Evolutionary conservation across 2,113 vertebrate species (phyloP), one percentile per base, ranked within the genome.

Genomic region (Fulica atra): DNA sequence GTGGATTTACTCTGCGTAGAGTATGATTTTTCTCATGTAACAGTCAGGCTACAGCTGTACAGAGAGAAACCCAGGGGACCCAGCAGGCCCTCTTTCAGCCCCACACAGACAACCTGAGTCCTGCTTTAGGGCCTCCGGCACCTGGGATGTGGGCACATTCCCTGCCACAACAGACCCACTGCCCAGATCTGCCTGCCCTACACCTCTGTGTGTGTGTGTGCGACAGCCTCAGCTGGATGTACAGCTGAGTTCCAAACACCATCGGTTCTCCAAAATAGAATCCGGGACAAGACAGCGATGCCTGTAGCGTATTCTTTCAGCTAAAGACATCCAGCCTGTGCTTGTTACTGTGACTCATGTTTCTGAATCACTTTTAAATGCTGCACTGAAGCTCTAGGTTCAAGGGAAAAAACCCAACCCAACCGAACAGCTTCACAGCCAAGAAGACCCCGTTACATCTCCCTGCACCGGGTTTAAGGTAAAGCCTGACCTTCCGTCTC

Each of bases 261-360:
- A 93, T 57, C 92, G 35, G 65, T 38, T 81, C 92, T 94, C 91
- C 65, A 76, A 88, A 96, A 96, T 91, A 87, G 93, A 92, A 95
- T 91, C 81, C 88, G 89, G 96, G 91, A 95, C 95, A 92, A 96
- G 92, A 88, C 95, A 94, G 23, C 9, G 20, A 90, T 94, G 92
- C 57, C 96, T 94, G 79, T 4, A 76, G 86, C 61, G 81, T 87
- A 89, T 91, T 96, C 93, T 74, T 85, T 38, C 50, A 91, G 63
- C 84, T 82, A 6, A 53, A 85, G 92, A 50, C 63, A 87, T 92
- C 74, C 96, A 93, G 92, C 91, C 91, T 66, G 16, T 91, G 81
- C 86, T 79, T 92, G 91, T 81, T 88, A 51, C 93, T 78, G 90
- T 96, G 95, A 96, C 82, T 95, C 93, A 96, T 74, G 92, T 66